Conservation (phyloP, 2,888 invertebrate species). For the Phlogophora meticulosa region DNA sequence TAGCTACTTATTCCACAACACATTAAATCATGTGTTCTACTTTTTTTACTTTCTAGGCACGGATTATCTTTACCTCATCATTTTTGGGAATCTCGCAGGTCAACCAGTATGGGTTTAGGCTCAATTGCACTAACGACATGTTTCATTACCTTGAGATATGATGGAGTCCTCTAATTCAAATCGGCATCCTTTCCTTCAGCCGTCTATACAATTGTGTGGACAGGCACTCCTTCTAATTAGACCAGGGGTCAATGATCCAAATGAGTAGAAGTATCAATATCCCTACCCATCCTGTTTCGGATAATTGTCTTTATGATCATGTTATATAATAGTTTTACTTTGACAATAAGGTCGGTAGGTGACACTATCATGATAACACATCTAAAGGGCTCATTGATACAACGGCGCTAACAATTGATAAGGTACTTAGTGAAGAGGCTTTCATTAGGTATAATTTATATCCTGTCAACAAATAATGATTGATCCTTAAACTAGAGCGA, state of each 20-base stretch:
- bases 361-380: conserved; percentile 50
- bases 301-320: conserved; percentile 18
- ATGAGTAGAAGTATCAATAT: not conserved
- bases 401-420: conserved; percentile 49
- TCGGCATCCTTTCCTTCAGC: not conserved
- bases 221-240: not conserved
- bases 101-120: too few relatives aligned
- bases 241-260: conserved; percentile 19
- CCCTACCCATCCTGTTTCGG: conserved; percentile 29
- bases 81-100: too few relatives aligned
- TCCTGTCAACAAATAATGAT: conserved; percentile 31
- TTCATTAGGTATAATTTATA: conserved; percentile 18
- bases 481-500: conserved; percentile 20
- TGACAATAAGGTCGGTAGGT: conserved; percentile 49
- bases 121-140: too few relatives aligned
- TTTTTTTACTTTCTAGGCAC: too few relatives aligned
- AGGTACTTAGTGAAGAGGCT: conserved; percentile 27
- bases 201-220: not conserved
- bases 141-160: not conserved
- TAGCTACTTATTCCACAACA: too few relatives aligned
- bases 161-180: not conserved
- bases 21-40: too few relatives aligned
- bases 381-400: conserved; percentile 53
- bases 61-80: too few relatives aligned
- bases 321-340: conserved; percentile 47